phyloP scores from a whole-genome alignment of 2,797 vertebrate genomes.

The Pseudochromis fuscus region DNA sequence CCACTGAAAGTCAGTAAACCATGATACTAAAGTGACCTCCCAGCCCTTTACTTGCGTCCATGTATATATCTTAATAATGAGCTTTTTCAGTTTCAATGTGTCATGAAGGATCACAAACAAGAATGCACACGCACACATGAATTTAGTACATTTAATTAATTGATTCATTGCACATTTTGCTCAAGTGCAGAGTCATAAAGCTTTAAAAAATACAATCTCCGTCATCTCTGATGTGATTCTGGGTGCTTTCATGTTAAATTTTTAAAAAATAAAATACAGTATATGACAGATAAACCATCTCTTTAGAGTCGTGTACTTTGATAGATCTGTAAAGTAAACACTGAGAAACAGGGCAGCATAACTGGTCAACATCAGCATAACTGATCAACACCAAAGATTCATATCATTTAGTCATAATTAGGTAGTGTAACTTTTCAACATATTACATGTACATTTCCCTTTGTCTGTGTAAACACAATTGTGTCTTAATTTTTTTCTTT shows the following conservation, averaged over 20 bases:
- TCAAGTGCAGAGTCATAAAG: constrained; percentile 81
- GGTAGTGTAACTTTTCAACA: constrained; percentile 79
- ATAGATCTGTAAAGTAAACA: constrained; percentile 79
- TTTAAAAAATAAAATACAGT: constrained; percentile 75
- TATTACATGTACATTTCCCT: constrained; percentile 76
- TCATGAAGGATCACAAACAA: not conserved
- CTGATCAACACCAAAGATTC: constrained; percentile 76
- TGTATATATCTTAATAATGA: not conserved
- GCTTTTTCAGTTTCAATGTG: not conserved
- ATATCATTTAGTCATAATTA: constrained; percentile 78
- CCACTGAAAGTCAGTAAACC: too few species aligned
- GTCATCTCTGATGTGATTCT: constrained; percentile 80
- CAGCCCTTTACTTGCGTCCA: too few species aligned
- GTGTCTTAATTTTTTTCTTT: constrained; percentile 36
- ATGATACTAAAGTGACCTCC: too few species aligned
- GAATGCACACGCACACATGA: constrained; percentile 53
- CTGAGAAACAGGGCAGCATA: constrained; percentile 80
- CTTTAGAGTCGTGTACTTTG: constrained; percentile 49
- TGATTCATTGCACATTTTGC: constrained; percentile 79
- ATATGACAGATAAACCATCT: constrained; percentile 73
- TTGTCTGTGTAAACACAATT: constrained; percentile 76
- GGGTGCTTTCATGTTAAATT: constrained; percentile 60
- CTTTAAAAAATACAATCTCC: constrained; percentile 88
- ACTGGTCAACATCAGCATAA: constrained; percentile 79
- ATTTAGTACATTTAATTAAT: constrained; percentile 84